A percentile compares a stretch with the other conserved stretches of the same genome.
These are phyloP conservation scores for Euura saliciscinereae DNA, from an alignment of 1,140 invertebrate species.

Conservation along the genomic window DNA sequence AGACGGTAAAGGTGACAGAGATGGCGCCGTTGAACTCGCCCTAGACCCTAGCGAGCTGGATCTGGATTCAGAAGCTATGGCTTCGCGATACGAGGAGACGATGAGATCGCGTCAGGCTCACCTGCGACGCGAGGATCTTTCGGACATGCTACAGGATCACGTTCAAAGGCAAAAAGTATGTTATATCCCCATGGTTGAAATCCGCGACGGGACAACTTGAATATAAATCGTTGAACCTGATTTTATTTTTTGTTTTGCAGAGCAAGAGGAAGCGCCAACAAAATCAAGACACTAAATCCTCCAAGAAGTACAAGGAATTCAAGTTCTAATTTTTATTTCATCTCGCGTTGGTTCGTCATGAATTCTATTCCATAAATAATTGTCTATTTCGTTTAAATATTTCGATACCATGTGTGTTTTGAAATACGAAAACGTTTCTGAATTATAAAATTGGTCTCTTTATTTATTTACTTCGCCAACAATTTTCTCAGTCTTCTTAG, in stretches of 20 bases:
- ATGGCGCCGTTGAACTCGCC: constrained; percentile 88
- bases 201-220: constrained; percentile 12
- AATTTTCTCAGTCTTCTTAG: neutral
- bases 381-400: neutral
- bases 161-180: constrained; percentile 89
- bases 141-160: constrained; percentile 98
- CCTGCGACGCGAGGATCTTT: constrained; percentile 92
- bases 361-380: neutral
- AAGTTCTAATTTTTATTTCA: constrained; percentile 80
- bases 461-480: neutral
- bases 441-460: neutral
- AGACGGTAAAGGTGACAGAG: constrained; percentile 57
- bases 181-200: neutral
- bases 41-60: constrained; percentile 97
- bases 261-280: constrained; percentile 92
- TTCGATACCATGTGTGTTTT: neutral
- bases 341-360: neutral
- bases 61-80: constrained; percentile 94
- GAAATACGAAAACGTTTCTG: neutral
- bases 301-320: constrained; percentile 98
- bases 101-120: constrained; percentile 89
- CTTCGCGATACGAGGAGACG: constrained; percentile 95
- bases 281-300: constrained; percentile 83
- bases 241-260: constrained; percentile 65
- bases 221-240: constrained; percentile 7